Evolutionary conservation across 2,797 vertebrate species (phyloP).

Genomic region (Sebastes trivittatus): DNA sequence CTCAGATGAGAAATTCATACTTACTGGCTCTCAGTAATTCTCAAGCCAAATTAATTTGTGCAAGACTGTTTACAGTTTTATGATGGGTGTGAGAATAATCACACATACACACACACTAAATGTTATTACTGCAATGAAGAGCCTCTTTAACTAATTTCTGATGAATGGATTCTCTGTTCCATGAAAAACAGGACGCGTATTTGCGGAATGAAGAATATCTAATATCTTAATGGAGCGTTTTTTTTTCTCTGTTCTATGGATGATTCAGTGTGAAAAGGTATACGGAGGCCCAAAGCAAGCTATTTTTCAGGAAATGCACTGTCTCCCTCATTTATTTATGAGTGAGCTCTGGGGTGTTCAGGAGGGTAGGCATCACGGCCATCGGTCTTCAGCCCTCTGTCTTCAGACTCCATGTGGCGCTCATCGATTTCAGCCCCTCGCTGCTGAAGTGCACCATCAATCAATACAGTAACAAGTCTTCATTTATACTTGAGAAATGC

Average conservation of each 20-base stretch:
- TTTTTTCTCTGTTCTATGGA: neutral
- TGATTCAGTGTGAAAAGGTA: slow-evolving; percentile 25
- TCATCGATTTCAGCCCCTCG: slow-evolving; percentile 80
- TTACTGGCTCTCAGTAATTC: slow-evolving; percentile 14
- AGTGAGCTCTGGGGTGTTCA: slow-evolving; percentile 67
- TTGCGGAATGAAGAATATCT: neutral
- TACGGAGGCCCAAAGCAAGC: slow-evolving; percentile 24
- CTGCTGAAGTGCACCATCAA: slow-evolving; percentile 77
- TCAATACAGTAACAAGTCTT: slow-evolving; percentile 86
- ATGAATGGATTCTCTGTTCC: slow-evolving; percentile 12
- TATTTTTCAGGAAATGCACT: slow-evolving; percentile 53
- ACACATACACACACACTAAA: neutral
- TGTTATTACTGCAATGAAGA: slow-evolving; percentile 31
- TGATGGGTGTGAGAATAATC: slow-evolving; percentile 22
- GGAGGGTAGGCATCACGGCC: slow-evolving; percentile 64
- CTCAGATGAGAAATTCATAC: slow-evolving; percentile 34
- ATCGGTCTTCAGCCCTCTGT: slow-evolving; percentile 69
- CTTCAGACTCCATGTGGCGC: slow-evolving; percentile 68
- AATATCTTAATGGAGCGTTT: neutral
- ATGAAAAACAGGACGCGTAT: neutral
- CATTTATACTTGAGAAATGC: slow-evolving; percentile 81
- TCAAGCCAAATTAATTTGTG: slow-evolving; percentile 37
- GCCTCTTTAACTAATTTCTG: slow-evolving; percentile 33
- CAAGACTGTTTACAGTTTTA: slow-evolving; percentile 31
- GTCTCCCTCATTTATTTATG: slow-evolving; percentile 77